A percentile compares a stretch with the other conserved stretches of the same genome.
These are phyloP conservation scores for Leptinotarsa lineolata DNA, from an alignment of 1,140 invertebrate genomes.

Conservation along the genomic window DNA sequence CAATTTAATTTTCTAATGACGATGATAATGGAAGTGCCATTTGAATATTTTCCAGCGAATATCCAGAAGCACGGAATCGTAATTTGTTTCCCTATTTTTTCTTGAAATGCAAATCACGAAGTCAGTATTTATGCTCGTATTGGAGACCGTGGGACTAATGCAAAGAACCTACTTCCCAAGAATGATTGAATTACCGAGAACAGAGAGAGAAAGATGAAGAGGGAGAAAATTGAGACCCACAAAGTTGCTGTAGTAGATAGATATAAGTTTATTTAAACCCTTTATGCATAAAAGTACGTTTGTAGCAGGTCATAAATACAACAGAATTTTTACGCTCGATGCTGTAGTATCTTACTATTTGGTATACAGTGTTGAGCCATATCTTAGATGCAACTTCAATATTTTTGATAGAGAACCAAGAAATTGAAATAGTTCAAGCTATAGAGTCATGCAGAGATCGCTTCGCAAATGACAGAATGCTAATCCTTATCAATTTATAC, in stretches of 20 bases:
- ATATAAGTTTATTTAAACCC: too few relatives aligned
- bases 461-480: background rate
- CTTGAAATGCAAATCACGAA: conserved; percentile 28
- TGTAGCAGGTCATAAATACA: too few relatives aligned
- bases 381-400: too few relatives aligned
- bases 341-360: too few relatives aligned
- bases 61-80: conserved; percentile 28
- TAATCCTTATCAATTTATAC: background rate
- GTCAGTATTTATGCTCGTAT: conserved; percentile 23
- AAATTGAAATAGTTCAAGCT: too few relatives aligned
- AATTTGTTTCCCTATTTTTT: conserved; percentile 25
- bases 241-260: too few relatives aligned
- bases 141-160: conserved; percentile 26
- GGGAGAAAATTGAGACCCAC: too few relatives aligned
- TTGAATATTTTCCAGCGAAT: conserved; percentile 22
- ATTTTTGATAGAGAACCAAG: too few relatives aligned
- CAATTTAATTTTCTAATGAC: conserved; percentile 25
- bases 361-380: too few relatives aligned
- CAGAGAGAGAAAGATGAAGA: background rate
- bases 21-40: conserved; percentile 22
- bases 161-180: conserved; percentile 5
- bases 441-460: background rate
- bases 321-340: too few relatives aligned
- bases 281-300: too few relatives aligned
- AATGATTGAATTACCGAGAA: background rate